Evolutionary conservation across 2,797 vertebrate species (phyloP).

Genomic region (Microchirus variegatus): DNA sequence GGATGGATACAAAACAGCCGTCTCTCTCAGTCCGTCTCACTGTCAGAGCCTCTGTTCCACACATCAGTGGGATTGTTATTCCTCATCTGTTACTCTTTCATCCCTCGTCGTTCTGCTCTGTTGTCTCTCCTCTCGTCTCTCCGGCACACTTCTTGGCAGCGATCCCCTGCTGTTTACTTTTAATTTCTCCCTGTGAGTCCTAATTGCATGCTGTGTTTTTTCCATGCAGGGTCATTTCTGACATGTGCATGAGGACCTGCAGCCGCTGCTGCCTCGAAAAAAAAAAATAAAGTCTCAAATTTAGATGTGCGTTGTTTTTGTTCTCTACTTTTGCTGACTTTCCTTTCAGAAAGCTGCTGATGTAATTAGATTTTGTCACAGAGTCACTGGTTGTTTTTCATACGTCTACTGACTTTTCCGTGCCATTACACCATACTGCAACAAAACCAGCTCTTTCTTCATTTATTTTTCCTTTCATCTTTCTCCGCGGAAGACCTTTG

Average conservation of each 20-base stretch:
- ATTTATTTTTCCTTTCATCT: conserved; percentile 11
- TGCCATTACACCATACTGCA: not conserved
- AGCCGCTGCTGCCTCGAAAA: conserved; percentile 1
- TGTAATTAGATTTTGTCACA: not conserved
- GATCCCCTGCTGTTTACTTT: conserved; percentile 64
- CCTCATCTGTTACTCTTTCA: conserved; percentile 33
- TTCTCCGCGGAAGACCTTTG: not conserved
- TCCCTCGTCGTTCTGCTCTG: conserved; percentile 41
- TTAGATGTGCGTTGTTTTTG: conserved; percentile 3
- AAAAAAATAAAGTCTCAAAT: no score
- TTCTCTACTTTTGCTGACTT: conserved; percentile 30
- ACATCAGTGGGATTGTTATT: conserved; percentile 52
- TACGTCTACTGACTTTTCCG: not conserved
- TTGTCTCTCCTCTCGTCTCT: conserved; percentile 69
- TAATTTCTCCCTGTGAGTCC: conserved; percentile 64
- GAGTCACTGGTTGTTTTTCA: not conserved
- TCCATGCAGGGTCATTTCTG: conserved; percentile 53
- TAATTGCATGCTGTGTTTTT: conserved; percentile 58
- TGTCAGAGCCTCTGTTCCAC: conserved; percentile 29
- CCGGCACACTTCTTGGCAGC: conserved; percentile 52
- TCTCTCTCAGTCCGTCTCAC: not conserved
- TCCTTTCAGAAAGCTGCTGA: conserved; percentile 20
- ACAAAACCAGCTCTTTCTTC: not conserved
- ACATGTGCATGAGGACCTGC: conserved; percentile 36
- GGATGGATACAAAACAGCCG: conserved; percentile 44